Conservation (phyloP, 2,113 vertebrate species). For the Hemicordylus capensis region DNA sequence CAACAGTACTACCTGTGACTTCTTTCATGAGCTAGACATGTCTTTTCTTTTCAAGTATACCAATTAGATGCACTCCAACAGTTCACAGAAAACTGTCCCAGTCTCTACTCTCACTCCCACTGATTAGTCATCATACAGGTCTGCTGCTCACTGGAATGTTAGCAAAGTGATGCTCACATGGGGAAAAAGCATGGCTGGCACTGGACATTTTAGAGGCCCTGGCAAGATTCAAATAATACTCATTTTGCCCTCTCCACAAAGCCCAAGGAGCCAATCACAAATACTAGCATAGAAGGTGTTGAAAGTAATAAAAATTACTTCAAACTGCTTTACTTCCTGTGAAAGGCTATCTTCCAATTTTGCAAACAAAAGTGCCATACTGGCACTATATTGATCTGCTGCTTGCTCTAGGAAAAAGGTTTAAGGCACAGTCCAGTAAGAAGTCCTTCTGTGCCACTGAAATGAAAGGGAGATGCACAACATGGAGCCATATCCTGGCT, state of each 20-base stretch:
- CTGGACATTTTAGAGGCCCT: background rate
- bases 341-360: background rate
- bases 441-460: background rate
- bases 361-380: background rate
- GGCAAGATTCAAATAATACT: background rate
- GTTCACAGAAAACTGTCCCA: background rate
- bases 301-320: background rate
- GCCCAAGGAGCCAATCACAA: background rate
- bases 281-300: background rate
- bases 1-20: background rate
- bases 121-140: background rate
- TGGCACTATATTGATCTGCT: background rate
- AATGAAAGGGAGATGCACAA: background rate
- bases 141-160: background rate
- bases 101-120: background rate
- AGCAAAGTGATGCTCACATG: background rate
- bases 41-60: background rate
- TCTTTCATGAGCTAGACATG: background rate
- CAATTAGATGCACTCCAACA: constrained; percentile 28
- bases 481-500: background rate
- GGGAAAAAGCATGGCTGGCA: background rate
- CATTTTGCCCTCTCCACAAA: background rate
- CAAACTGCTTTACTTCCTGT: background rate
- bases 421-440: background rate
- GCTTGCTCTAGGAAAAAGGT: background rate